These are phyloP conservation scores for Ophion ellenae DNA, from an alignment of 2,888 invertebrate genomes.

Conservation along the genomic window DNA sequence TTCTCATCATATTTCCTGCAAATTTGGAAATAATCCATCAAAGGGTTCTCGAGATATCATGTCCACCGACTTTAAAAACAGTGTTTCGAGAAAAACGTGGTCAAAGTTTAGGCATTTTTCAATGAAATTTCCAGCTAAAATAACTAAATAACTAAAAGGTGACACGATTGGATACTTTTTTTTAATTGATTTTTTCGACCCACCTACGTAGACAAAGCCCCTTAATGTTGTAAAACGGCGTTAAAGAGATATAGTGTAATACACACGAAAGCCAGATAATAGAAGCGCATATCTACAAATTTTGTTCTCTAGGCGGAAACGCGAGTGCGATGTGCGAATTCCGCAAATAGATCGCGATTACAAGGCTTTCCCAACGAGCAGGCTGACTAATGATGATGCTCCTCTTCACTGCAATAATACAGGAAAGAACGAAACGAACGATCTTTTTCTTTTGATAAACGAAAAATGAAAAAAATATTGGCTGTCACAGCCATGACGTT, in stretches of 20 bases:
- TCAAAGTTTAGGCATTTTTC: too few species aligned
- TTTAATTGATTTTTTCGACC: too few species aligned
- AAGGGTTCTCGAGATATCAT: too few species aligned
- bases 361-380: slow-evolving; percentile 25
- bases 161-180: too few species aligned
- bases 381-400: slow-evolving; percentile 35
- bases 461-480: background rate
- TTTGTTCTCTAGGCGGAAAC: slow-evolving; percentile 50
- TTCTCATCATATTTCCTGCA: too few species aligned
- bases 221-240: slow-evolving; percentile 10
- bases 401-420: background rate
- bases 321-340: slow-evolving; percentile 54
- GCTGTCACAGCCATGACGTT: background rate
- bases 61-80: too few species aligned
- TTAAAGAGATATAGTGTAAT: slow-evolving; percentile 6
- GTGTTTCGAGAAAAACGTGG: too few species aligned
- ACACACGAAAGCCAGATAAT: slow-evolving; percentile 52
- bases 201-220: too few species aligned
- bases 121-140: too few species aligned
- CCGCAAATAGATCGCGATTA: slow-evolving; percentile 60
- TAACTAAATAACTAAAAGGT: too few species aligned
- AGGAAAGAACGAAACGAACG: background rate
- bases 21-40: too few species aligned
- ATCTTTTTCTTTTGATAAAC: background rate
- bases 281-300: background rate